Base-by-base conservation (phyloP, 2,113 vertebrate species). In the Galbula dea region DNA sequence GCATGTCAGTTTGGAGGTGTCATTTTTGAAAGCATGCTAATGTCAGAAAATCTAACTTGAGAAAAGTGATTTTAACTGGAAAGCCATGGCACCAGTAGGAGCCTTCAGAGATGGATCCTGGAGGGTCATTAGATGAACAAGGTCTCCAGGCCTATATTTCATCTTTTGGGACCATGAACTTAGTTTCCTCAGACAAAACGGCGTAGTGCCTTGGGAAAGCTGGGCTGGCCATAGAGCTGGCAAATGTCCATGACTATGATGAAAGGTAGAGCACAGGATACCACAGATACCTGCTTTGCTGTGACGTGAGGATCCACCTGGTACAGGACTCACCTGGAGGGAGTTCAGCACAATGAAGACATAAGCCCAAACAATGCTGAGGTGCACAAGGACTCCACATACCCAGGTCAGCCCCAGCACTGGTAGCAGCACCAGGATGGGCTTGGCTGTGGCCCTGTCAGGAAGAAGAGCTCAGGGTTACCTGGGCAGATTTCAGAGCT, bases 331-430 rank as follows among this genome's bases (percentile, higher is more conserved):
- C 97, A 99, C 99, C 98, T 99, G 99, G 21, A 99, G 97, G 49
- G 99, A 98, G 90, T 99, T 99, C 83, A 99, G 98, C 71, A 96
- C 88, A 2, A 99, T 97, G 88, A 99, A 98, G 15, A 98, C 67
- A 1, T 98, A 99, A 3, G 98, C 98, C 81, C 99, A 97, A 3
- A 97, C 48, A 3, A 98, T 96, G 83, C 98, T 98, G 73, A 99
- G 97, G 88, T 99, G 98, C 10, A 99, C 99, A 26, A 99, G 97
- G 46, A 99, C 54, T 15, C 99, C 98, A 20, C 98, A 99, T 12
- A 98, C 91, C 99, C 99, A 99, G 29, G 98, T 99, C 73, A 99
- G 98, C 59, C 99, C 98, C 95, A 99, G 97, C 41, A 99, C 97
- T 0, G 99, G 98, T 78, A 99, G 97, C 83, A 99, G 97, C 73